A percentile compares a stretch with the other conserved stretches of the same genome.
phyloP scores from a whole-genome alignment of 2,888 invertebrate species.

The Phalera bucephala region DNA sequence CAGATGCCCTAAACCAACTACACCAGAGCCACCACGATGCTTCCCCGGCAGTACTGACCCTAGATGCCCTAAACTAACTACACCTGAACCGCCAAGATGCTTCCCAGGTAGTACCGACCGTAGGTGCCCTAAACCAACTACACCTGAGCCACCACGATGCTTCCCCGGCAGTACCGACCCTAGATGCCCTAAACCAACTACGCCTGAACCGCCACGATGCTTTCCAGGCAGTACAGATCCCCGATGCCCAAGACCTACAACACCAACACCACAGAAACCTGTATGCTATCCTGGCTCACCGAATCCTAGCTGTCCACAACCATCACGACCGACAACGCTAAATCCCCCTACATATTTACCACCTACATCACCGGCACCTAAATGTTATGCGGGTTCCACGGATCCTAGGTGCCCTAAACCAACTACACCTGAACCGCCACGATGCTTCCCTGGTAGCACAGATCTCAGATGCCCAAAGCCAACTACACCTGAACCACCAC shows the following conservation, averaged over 20 bases:
- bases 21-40: conserved; percentile 30
- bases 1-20: conserved; percentile 37
- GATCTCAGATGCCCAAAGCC: no score
- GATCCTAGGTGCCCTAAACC: no score
- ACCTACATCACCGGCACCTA: no score
- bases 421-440: no score
- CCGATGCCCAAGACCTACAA: conserved; percentile 35
- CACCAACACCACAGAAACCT: conserved; percentile 13
- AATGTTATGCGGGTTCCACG: no score
- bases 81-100: conserved; percentile 25
- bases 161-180: conserved; percentile 34
- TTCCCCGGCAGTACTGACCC: conserved; percentile 32
- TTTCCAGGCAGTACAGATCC: conserved; percentile 40
- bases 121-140: conserved; percentile 39
- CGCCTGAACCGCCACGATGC: conserved; percentile 35
- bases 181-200: conserved; percentile 42
- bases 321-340: conserved; percentile 25
- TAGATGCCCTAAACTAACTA: conserved; percentile 27
- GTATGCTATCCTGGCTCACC: conserved; percentile 13
- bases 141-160: conserved; percentile 38
- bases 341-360: no score
- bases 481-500: no score
- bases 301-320: conserved; percentile 20
- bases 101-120: conserved; percentile 29
- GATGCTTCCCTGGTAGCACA: no score